Conservation (phyloP, 2,113 vertebrate genomes). For the Microcebus murinus region DNA sequence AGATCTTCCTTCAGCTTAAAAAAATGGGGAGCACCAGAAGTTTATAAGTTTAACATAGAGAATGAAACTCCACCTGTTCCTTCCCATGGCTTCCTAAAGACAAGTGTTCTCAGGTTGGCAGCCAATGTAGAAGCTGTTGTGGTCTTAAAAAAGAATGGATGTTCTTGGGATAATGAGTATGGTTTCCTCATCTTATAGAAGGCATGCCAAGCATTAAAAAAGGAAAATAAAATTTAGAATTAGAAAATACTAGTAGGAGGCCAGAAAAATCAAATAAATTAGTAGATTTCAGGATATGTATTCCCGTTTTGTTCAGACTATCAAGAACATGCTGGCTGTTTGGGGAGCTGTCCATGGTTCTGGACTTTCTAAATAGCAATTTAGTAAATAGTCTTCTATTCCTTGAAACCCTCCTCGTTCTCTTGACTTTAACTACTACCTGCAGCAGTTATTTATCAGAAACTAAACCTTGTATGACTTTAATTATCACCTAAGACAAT, state of each 20-base stretch:
- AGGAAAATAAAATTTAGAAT: background rate
- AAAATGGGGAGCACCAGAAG: background rate
- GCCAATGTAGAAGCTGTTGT: background rate
- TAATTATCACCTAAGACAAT: background rate
- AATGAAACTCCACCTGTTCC: background rate
- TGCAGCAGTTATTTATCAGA: background rate
- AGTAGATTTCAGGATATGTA: background rate
- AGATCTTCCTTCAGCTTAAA: background rate
- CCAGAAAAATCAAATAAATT: background rate
- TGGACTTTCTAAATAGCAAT: background rate
- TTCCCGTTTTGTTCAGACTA: background rate
- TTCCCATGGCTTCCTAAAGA: background rate
- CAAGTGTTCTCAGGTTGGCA: background rate
- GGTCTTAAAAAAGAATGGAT: background rate
- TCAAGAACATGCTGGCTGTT: rapidly evolving
- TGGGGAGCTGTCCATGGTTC: background rate
- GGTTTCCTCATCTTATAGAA: background rate
- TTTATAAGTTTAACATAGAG: background rate
- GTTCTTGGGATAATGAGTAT: background rate
- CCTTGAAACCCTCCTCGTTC: background rate
- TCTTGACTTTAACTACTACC: background rate
- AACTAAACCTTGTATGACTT: background rate
- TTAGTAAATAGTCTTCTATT: background rate
- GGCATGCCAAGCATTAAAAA: background rate
- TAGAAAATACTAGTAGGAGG: background rate